Percentiles rank a stretch among this genome's conserved stretches.
These are phyloP conservation scores for Latrodectus elegans DNA, from an alignment of 2,888 invertebrate species.

Conservation along the genomic window DNA sequence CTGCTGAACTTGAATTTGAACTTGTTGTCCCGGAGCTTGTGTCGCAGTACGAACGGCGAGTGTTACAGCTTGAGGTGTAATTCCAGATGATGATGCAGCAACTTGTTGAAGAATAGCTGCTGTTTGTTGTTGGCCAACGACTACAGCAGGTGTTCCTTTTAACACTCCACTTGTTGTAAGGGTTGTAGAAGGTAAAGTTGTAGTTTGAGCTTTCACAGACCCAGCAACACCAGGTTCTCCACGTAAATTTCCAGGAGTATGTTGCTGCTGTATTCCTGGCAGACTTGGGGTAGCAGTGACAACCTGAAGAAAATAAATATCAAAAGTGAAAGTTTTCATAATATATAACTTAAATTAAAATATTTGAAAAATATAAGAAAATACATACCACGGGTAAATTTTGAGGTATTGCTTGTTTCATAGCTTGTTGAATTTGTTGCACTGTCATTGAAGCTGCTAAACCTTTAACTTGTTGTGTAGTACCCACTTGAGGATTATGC, in stretches of 20 bases:
- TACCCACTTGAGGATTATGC: conserved; percentile 71
- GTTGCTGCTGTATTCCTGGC: conserved; percentile 37
- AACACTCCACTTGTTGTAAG: conserved; percentile 60
- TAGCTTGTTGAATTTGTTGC: conserved; percentile 70
- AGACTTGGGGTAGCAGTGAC: conserved; percentile 68
- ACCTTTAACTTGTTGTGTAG: conserved; percentile 52
- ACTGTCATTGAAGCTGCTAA: conserved; percentile 61
- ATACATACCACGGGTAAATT: conserved; percentile 53
- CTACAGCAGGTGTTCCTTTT: conserved; percentile 63
- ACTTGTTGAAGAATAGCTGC: conserved; percentile 57
- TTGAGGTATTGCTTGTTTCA: conserved; percentile 67
- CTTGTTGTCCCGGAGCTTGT: conserved; percentile 56
- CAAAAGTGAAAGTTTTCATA: neutral
- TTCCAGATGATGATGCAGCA: conserved; percentile 36
- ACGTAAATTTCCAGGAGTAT: conserved; percentile 14
- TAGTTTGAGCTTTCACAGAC: conserved; percentile 62
- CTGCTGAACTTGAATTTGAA: conserved; percentile 64
- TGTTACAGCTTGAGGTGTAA: conserved; percentile 60
- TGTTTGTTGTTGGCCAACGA: conserved; percentile 56
- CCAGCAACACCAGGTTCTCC: conserved; percentile 49
- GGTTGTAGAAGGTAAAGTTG: conserved; percentile 56
- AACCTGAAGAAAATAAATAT: conserved; percentile 33
- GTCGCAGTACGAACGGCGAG: conserved; percentile 60
- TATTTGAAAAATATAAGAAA: neutral
- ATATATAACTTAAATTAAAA: neutral